Base-by-base conservation (phyloP, 1,140 invertebrate genomes). In the Diorhabda carinulata region DNA sequence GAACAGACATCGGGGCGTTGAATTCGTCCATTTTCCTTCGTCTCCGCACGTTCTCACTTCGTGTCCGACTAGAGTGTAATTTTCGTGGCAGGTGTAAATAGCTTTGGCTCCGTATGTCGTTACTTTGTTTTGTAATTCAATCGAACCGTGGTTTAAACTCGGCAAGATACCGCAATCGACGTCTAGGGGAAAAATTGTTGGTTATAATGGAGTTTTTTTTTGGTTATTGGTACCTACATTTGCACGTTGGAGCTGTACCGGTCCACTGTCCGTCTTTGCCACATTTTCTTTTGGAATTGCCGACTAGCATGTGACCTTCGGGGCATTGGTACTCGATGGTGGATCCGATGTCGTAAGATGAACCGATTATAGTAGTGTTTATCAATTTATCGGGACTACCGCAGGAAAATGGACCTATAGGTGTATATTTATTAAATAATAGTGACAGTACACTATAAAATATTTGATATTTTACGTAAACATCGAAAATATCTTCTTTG, bases 321-420 rank as follows among this genome's bases (percentile, higher is more conserved):
- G 93, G 92, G 78, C 96, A 98, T 5, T 83, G 79, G 79, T 96
- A 97, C 43, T 85, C 83, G 63, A 96, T 91, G 2, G 79, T 81
- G 2, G 88, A 85, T 3, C 90, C 92, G 57, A 95, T 83, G 3
- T 83, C 84, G 75, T 88, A 90, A 76, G 91, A 90, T 63, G 82
- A 86, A 25, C 90, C 90, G 47, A 85, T 77, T n/a, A 95, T 88
- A 1, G 92, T 94, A 2, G 93, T 94, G 78, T 95, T 95, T 70
- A 92, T 85, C 41, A 87, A 83, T 75, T 92, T 91, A 76, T 96
- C 93, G 0, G 94, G 93, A 80, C 91, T 94, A 8, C 94, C 94
- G 78, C 94, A 97, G 1, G 87, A 86, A 3, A 90, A 86, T 4
- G 94, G 93, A 70, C 87, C 93, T 95, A 78, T n/a, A 82, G 82